Conservation (phyloP, 1,140 invertebrate genomes). For the Neocloeon triangulifer region DNA sequence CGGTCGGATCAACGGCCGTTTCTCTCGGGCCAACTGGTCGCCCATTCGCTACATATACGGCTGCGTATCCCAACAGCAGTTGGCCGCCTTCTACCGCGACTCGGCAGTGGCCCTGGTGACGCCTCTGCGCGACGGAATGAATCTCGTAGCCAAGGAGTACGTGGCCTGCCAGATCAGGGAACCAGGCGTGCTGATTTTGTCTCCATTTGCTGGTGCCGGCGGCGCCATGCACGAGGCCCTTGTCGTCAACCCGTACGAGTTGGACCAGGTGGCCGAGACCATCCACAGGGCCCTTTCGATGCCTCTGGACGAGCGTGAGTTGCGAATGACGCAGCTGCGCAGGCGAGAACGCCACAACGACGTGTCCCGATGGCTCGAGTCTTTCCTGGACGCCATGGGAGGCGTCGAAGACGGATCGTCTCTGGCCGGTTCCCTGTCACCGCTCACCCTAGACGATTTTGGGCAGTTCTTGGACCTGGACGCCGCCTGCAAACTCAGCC, state of each 20-base stretch:
- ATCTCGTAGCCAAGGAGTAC: slow-evolving; percentile 81
- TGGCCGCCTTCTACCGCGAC: slow-evolving; percentile 67
- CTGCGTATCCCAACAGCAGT: slow-evolving; percentile 60
- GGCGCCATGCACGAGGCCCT: slow-evolving; percentile 81
- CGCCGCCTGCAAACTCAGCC: slow-evolving; percentile 35
- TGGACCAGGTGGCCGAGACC: slow-evolving; percentile 65
- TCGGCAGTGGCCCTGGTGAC: slow-evolving; percentile 68
- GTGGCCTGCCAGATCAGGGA: slow-evolving; percentile 77
- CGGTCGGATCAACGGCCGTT: slow-evolving; percentile 64
- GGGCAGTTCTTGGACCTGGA: slow-evolving; percentile 49
- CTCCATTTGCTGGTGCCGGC: slow-evolving; percentile 72
- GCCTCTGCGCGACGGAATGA: slow-evolving; percentile 72
- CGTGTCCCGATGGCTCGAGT: slow-evolving; percentile 74
- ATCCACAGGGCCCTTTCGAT: slow-evolving; percentile 71
- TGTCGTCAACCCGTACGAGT: slow-evolving; percentile 75
- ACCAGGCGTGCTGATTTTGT: slow-evolving; percentile 68
- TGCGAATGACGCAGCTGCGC: slow-evolving; percentile 67
- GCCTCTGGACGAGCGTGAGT: slow-evolving; percentile 66
- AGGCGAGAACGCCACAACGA: slow-evolving; percentile 59
- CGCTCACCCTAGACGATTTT: slow-evolving; percentile 66
- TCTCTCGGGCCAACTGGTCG: slow-evolving; percentile 74
- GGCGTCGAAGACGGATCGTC: slow-evolving; percentile 50
- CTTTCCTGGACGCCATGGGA: slow-evolving; percentile 68
- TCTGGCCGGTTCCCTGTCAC: slow-evolving; percentile 58
- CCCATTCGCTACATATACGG: slow-evolving; percentile 81